Evolutionary conservation across 1,140 invertebrate species (phyloP).

Genomic region (Atta colombica): DNA sequence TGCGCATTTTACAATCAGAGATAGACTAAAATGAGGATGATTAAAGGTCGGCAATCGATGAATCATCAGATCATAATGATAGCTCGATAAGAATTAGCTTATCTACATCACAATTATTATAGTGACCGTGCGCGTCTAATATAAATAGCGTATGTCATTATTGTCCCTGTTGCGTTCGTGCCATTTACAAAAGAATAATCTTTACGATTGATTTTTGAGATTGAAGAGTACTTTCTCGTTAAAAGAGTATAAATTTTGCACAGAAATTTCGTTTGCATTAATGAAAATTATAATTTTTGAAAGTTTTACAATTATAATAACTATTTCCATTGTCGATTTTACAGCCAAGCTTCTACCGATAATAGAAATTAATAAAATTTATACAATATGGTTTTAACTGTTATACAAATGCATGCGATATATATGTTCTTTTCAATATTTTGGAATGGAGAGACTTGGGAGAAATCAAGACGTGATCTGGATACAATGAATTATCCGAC

Average conservation of each 20-base stretch:
- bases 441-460: neutral
- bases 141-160: conserved; percentile 25
- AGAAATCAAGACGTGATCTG: conserved; percentile 42
- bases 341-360: neutral
- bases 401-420: neutral
- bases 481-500: conserved; percentile 37
- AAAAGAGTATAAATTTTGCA: neutral
- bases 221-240: neutral
- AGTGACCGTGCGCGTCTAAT: neutral
- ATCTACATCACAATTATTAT: conserved; percentile 24
- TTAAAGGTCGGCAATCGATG: conserved; percentile 16
- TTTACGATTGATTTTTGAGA: neutral
- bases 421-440: neutral
- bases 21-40: neutral
- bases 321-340: neutral
- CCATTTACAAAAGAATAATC: neutral
- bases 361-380: conserved; percentile 15
- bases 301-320: no score
- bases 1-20: neutral
- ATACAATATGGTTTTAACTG: neutral
- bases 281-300: neutral
- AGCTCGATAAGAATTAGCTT: conserved; percentile 52
- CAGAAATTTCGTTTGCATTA: neutral
- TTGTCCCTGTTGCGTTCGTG: neutral
- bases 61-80: conserved; percentile 60